Evolutionary conservation across 2,113 vertebrate genomes (phyloP), one percentile per base, ranked within the genome.

Genomic region (Daboia siamensis): DNA sequence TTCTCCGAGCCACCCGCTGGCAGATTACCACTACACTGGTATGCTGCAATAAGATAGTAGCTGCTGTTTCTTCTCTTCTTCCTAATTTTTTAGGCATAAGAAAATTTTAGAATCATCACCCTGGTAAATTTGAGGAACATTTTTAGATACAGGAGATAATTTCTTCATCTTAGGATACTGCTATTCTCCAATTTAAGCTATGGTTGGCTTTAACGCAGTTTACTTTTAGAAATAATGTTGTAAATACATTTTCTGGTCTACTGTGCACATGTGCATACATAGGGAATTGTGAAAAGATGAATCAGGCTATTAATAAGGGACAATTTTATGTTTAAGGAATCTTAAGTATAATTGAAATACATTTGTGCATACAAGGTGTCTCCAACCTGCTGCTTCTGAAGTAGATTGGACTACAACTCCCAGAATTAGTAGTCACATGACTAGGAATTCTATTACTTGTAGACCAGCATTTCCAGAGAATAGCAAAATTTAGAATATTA

Each of bases 21-120:
- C 97, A 87, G 97, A 97, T 93, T 99, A 99, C 97, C 99, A 99
- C 97, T 99, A 99, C 98, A 99, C 99, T 97, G 99, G 99, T 99
- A 95, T 92, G 96, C 93, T 92, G 93, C 46, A 0, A 26, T 26
- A 46, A 33, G 20, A 69, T 9, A 69, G 52, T 52, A 11, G n/a
- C 5, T 17, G 7, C 46, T 2, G 29, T 84, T 61, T 13, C 55
- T 90, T 88, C 33, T 26, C 1, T 5, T 33, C 44, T 29, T 51
- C 54, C 17, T 26, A 10, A 54, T 59, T 33, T 59, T 33, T 61
- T 52, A 85, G 29, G 44, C 55, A 48, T 24, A 33, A 51, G 17
- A 56, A 44, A 29, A 8, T 56, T 89, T 46, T 26, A 56, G 57
- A 88, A 24, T 52, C 29, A 51, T 6, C n/a, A 51, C 39, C 29